Percentiles rank a stretch among this genome's conserved stretches.
phyloP scores from a whole-genome alignment of 2,888 invertebrate species.

The Pomacea canaliculata region DNA sequence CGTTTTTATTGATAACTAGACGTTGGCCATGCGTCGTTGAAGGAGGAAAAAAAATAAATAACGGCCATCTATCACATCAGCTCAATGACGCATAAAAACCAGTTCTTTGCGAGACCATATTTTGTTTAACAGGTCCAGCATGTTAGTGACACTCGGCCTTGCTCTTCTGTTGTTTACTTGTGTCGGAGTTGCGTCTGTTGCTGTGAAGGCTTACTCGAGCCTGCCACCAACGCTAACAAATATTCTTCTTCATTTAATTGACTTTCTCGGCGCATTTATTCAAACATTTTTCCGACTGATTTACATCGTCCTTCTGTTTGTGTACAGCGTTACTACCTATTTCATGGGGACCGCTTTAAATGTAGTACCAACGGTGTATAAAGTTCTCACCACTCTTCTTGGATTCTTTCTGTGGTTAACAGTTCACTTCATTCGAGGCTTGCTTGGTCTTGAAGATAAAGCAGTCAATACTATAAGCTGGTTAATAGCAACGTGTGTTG shows the following conservation, averaged over 20 bases:
- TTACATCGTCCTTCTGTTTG: conserved; percentile 5
- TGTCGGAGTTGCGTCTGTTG: conserved; percentile 12
- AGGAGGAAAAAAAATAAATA: too few relatives aligned
- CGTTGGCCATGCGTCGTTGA: too few relatives aligned
- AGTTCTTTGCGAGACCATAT: too few relatives aligned
- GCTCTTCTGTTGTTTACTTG: not conserved
- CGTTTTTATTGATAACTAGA: too few relatives aligned
- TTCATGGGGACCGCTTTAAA: conserved; percentile 9
- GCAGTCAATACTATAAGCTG: conserved; percentile 37
- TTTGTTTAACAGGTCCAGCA: not conserved
- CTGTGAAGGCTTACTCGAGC: conserved; percentile 17
- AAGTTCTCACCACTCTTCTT: conserved; percentile 12
- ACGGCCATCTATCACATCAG: too few relatives aligned
- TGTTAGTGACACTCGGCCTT: not conserved
- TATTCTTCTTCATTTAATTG: conserved; percentile 11
- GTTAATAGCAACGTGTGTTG: conserved; percentile 28
- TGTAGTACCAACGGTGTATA: conserved; percentile 19
- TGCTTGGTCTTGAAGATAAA: conserved; percentile 36
- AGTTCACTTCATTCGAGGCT: conserved; percentile 31
- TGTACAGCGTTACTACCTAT: conserved; percentile 10
- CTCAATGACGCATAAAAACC: too few relatives aligned
- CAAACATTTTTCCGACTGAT: conserved; percentile 5
- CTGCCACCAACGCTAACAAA: conserved; percentile 8
- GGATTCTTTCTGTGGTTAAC: conserved; percentile 26
- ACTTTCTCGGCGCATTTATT: conserved; percentile 16